phyloP scores from a whole-genome alignment of 2,797 vertebrate species.

The Xenentodon cancila region DNA sequence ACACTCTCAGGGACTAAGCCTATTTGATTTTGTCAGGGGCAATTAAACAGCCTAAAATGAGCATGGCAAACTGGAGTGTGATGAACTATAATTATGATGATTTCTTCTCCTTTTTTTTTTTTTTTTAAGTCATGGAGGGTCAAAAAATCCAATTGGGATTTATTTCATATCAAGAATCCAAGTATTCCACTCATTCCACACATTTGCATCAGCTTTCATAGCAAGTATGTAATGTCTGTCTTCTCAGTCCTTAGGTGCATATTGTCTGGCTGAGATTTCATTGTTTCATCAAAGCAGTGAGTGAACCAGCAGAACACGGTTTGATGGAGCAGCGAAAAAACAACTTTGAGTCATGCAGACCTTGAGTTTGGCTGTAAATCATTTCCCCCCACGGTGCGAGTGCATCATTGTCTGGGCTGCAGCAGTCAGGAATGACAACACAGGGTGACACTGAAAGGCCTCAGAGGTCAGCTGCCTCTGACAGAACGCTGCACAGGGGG shows the following conservation, averaged over 20 bases:
- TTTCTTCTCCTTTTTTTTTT: conserved; percentile 17
- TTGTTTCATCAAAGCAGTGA: conserved; percentile 27
- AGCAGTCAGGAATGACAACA: conserved; percentile 77
- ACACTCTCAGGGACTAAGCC: conserved; percentile 57
- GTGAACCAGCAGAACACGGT: conserved; percentile 25
- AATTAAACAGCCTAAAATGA: conserved; percentile 72
- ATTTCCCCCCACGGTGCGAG: conserved; percentile 51
- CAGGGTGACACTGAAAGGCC: conserved; percentile 74
- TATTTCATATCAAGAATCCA: not conserved
- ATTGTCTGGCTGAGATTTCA: conserved; percentile 4
- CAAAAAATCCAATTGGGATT: conserved; percentile 4
- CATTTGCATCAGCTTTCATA: conserved; percentile 30
- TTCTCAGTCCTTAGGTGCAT: conserved; percentile 21
- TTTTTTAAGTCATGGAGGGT: conserved; percentile 10
- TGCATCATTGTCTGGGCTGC: conserved; percentile 71
- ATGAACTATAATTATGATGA: conserved; percentile 47
- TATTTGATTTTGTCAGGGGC: conserved; percentile 71
- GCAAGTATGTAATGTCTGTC: conserved; percentile 30
- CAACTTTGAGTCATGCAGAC: conserved; percentile 57
- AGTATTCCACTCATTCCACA: conserved; percentile 41
- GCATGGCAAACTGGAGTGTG: conserved; percentile 57
- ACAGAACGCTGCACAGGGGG: conserved; percentile 57
- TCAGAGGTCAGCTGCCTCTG: conserved; percentile 70
- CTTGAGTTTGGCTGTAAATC: conserved; percentile 67
- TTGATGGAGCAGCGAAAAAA: conserved; percentile 61